Evolutionary conservation across 2,113 vertebrate genomes (phyloP).

Genomic region (Eulemur macaco): DNA sequence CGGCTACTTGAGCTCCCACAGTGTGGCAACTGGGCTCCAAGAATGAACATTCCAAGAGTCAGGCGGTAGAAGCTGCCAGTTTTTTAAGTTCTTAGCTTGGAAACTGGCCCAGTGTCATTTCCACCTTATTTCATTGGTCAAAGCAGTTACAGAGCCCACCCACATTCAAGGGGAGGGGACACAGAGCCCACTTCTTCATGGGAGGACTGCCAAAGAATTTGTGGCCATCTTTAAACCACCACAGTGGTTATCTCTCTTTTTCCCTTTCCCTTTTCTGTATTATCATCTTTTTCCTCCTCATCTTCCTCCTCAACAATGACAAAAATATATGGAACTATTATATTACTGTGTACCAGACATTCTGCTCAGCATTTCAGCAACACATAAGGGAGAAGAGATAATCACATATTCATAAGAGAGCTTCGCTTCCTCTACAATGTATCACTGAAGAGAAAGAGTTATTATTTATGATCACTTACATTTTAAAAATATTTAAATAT

Average conservation of each 20-base stretch:
- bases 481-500: not conserved
- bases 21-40: not conserved
- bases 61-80: not conserved
- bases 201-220: not conserved
- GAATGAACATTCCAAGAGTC: not conserved
- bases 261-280: not conserved
- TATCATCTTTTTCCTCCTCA: not conserved
- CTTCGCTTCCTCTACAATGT: not conserved
- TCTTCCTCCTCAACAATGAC: not conserved
- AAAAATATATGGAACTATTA: not conserved
- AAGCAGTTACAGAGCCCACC: not conserved
- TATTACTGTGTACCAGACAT: not conserved
- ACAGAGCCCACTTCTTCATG: not conserved
- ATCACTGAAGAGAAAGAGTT: not conserved
- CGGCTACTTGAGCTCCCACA: not conserved
- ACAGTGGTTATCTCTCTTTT: rapidly evolving
- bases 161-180: no score
- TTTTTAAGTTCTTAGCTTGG: not conserved
- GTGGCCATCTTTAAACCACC: not conserved
- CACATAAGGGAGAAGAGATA: not conserved
- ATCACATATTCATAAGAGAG: not conserved
- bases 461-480: not conserved
- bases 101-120: not conserved
- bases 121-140: not conserved
- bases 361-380: not conserved